phyloP scores from a whole-genome alignment of 2,888 invertebrate species.

The Stenodema calcarata region DNA sequence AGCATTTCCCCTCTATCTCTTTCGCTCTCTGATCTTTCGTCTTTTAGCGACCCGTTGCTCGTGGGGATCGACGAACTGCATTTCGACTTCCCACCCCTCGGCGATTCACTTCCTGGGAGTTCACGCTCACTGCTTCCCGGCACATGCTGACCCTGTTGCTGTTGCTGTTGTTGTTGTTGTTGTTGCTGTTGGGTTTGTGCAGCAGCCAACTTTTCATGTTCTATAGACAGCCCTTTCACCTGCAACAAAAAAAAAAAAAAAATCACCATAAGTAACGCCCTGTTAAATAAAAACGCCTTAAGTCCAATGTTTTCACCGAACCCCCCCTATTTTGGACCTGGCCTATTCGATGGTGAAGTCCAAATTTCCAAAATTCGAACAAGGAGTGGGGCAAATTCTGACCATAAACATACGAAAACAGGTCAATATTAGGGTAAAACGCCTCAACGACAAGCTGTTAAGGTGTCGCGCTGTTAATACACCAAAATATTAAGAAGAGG shows the following conservation, averaged over 20 bases:
- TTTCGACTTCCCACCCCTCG: conserved; percentile 48
- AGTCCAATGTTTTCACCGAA: neutral
- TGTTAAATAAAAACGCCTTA: neutral
- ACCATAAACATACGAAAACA: too few species aligned
- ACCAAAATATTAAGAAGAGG: neutral
- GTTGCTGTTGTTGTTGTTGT: conserved; percentile 18
- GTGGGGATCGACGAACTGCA: conserved; percentile 37
- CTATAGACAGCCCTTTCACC: conserved; percentile 80
- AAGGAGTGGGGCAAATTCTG: too few species aligned
- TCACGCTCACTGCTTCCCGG: conserved; percentile 41
- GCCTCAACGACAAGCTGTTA: too few species aligned
- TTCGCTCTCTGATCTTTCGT: conserved; percentile 41
- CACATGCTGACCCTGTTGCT: conserved; percentile 23
- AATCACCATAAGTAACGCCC: too few species aligned
- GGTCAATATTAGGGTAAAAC: too few species aligned
- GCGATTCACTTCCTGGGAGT: conserved; percentile 50
- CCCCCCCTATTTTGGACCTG: too few species aligned
- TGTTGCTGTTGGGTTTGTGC: conserved; percentile 64
- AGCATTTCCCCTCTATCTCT: conserved; percentile 58
- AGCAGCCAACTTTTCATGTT: conserved; percentile 71
- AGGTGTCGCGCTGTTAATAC: neutral
- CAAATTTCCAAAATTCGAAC: too few species aligned
- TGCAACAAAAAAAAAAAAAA: conserved; percentile 59
- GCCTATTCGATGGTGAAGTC: too few species aligned
- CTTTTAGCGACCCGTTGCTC: conserved; percentile 49